Conservation (phyloP, 2,888 invertebrate species). For the Argyresthia goedartella region DNA sequence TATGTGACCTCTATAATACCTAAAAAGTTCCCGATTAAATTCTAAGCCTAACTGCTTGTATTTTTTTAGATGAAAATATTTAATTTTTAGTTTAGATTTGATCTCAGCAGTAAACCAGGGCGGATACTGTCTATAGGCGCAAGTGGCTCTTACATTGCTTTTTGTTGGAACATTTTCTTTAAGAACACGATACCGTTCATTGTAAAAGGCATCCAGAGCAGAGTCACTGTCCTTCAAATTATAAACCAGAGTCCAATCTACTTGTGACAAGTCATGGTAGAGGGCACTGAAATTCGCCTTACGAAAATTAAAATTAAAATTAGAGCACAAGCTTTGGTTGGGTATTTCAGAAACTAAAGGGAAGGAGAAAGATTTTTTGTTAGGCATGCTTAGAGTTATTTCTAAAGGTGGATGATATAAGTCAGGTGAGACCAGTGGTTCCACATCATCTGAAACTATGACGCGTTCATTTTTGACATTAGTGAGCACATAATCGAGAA, state of each 20-base stretch:
- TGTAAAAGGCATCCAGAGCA: background rate
- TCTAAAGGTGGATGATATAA: background rate
- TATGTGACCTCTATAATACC: background rate
- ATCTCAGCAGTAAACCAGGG: background rate
- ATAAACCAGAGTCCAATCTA: background rate
- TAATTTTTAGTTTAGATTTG: background rate
- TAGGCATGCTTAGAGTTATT: background rate
- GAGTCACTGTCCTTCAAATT: background rate
- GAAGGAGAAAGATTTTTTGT: background rate
- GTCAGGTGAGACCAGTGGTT: background rate
- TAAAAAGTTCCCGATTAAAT: background rate
- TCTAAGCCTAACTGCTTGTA: background rate
- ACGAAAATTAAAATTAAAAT: background rate
- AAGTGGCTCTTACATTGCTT: background rate
- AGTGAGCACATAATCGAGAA: background rate
- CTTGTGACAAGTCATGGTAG: background rate
- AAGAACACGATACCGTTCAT: background rate
- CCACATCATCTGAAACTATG: background rate
- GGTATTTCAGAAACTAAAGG: background rate
- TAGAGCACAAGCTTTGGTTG: background rate
- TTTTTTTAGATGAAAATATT: slow-evolving; percentile 1
- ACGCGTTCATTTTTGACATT: background rate
- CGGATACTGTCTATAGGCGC: background rate
- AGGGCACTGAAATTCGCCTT: background rate
- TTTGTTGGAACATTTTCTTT: background rate